Evolutionary conservation across 1,140 invertebrate genomes (phyloP).

Genomic region (Heliconius hewitsoni): DNA sequence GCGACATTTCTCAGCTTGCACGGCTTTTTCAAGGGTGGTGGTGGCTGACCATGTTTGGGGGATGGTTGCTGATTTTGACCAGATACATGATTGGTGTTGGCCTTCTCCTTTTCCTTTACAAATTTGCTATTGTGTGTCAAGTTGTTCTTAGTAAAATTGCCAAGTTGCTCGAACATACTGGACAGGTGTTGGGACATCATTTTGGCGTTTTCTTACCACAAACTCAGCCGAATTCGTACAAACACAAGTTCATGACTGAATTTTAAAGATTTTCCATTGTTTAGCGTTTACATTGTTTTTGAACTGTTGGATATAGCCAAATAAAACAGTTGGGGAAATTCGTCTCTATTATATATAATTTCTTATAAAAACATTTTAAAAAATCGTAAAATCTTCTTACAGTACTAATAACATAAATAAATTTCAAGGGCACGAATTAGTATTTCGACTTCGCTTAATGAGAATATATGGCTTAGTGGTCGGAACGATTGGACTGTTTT

Average conservation of each 20-base stretch:
- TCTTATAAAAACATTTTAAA: no score
- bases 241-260: conserved; percentile 45
- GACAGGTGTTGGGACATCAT: conserved; percentile 80
- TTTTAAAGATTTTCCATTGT: conserved; percentile 27
- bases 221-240: conserved; percentile 51
- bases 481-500: no score
- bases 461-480: no score
- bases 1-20: conserved; percentile 74
- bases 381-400: no score
- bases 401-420: no score
- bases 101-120: conserved; percentile 68
- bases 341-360: conserved; percentile 27
- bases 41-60: conserved; percentile 58
- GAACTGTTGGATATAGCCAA: background rate
- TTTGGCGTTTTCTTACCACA: conserved; percentile 45
- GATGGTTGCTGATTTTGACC: conserved; percentile 56
- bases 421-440: no score
- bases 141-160: conserved; percentile 81
- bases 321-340: conserved; percentile 39
- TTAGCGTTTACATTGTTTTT: conserved; percentile 16
- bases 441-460: no score
- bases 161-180: conserved; percentile 79
- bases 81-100: conserved; percentile 59
- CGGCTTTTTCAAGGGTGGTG: conserved; percentile 74
- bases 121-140: conserved; percentile 71